phyloP scores from a whole-genome alignment of 2,113 vertebrate genomes.

The Peromyscus californicus region DNA sequence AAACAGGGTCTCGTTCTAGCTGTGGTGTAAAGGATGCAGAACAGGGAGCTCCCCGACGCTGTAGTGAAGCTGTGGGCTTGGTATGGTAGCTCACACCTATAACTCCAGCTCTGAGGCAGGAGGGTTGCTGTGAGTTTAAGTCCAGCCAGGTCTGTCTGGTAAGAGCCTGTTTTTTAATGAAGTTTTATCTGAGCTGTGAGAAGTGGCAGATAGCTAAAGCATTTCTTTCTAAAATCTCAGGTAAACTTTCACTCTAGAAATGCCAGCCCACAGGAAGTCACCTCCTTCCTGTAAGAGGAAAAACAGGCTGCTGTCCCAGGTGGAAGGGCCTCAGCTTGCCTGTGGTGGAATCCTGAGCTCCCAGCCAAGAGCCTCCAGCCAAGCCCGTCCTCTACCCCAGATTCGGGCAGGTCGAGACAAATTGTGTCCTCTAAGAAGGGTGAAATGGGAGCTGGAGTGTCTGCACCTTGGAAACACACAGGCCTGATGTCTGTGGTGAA shows the following conservation, averaged over 20 bases:
- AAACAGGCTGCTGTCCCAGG: not conserved
- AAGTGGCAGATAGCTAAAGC: not conserved
- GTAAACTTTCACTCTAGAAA: not conserved
- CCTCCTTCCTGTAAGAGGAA: not conserved
- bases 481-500: not conserved
- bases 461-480: not conserved
- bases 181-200: not conserved
- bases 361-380: not conserved
- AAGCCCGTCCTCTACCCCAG: not conserved
- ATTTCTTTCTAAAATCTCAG: constrained; percentile 12
- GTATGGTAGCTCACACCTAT: not conserved
- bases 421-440: not conserved
- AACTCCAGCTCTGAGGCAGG: not conserved
- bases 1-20: not conserved
- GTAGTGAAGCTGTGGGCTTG: not conserved
- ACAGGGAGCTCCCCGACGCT: not conserved
- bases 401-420: not conserved
- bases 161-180: not conserved
- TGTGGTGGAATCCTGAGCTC: not conserved
- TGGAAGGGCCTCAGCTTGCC: not conserved
- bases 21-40: not conserved
- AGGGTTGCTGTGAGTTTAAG: not conserved
- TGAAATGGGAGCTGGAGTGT: not conserved
- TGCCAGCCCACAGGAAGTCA: not conserved
- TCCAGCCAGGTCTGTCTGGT: not conserved